These are phyloP conservation scores for Trachops cirrhosus DNA, from an alignment of 2,797 vertebrate species.

Conservation along the genomic window DNA sequence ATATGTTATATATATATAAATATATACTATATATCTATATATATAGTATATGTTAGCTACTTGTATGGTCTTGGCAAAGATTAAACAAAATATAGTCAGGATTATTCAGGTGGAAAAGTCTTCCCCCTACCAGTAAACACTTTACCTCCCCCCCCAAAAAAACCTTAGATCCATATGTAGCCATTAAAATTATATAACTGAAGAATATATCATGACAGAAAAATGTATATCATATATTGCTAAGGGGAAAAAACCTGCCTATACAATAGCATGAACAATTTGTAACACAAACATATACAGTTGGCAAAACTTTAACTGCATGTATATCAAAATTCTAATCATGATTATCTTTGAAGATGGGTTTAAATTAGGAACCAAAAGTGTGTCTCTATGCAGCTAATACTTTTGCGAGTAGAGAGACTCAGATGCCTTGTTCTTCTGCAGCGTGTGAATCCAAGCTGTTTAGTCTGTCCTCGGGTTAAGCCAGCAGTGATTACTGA, in stretches of 20 bases:
- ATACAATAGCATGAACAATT: not conserved
- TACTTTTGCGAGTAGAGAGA: not conserved
- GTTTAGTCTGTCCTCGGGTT: not conserved
- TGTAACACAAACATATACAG: not conserved
- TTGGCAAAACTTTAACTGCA: not conserved
- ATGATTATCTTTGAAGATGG: not conserved
- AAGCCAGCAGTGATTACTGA: not conserved
- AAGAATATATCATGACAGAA: not conserved
- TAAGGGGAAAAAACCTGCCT: not conserved
- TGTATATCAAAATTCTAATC: not conserved
- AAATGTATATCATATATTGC: not conserved
- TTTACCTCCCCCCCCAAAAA: not conserved
- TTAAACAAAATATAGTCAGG: not conserved
- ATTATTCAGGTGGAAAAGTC: not conserved
- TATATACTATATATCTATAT: not conserved
- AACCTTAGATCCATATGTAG: not conserved
- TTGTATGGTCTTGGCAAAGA: conserved; percentile 14
- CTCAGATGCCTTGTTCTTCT: not conserved
- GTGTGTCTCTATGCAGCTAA: not conserved
- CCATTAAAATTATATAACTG: not conserved
- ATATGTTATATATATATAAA: not conserved
- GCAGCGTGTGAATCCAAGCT: not conserved
- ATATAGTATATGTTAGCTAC: not conserved
- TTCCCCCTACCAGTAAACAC: not conserved
- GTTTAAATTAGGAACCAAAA: not conserved